phyloP scores from a whole-genome alignment of 2,797 vertebrate genomes.

The Galago senegalensis region DNA sequence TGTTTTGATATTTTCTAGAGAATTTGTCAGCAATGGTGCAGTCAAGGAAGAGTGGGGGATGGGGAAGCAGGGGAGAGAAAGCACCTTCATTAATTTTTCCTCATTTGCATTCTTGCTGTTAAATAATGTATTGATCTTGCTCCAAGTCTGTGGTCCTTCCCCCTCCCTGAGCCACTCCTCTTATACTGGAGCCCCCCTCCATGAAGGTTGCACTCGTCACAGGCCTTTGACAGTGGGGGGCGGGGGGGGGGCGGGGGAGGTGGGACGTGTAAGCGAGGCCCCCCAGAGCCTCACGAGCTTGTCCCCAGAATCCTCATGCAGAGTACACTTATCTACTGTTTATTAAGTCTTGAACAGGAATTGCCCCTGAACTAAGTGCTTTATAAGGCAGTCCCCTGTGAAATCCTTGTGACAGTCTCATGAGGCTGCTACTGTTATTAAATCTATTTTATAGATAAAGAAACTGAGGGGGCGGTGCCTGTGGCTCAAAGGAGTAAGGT shows the following conservation, averaged over 20 bases:
- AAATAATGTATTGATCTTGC: constrained; percentile 92
- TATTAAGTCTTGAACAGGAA: not conserved
- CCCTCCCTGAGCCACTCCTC: constrained; percentile 57
- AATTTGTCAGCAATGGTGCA: constrained; percentile 90
- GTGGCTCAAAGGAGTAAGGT: too few species aligned
- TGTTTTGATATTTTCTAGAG: constrained; percentile 91
- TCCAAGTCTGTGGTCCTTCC: constrained; percentile 83
- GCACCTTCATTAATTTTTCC: constrained; percentile 89
- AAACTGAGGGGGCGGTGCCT: not conserved
- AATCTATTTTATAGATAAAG: not conserved
- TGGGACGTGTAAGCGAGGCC: constrained; percentile 65
- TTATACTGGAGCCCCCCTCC: constrained; percentile 74
- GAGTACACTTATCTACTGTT: not conserved
- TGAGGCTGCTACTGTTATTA: not conserved
- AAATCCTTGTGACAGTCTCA: fast-evolving
- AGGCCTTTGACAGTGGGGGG: constrained; percentile 58
- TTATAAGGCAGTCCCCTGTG: fast-evolving
- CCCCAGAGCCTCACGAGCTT: not conserved
- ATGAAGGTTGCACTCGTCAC: constrained; percentile 88
- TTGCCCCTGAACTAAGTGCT: not conserved
- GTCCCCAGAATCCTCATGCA: fast-evolving
- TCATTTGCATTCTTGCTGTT: constrained; percentile 91
- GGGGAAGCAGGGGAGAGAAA: not conserved
- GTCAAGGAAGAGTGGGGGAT: constrained; percentile 80
- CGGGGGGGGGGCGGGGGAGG: not conserved